Base-by-base conservation (phyloP, 2,113 vertebrate genomes). In the Mastomys coucha region DNA sequence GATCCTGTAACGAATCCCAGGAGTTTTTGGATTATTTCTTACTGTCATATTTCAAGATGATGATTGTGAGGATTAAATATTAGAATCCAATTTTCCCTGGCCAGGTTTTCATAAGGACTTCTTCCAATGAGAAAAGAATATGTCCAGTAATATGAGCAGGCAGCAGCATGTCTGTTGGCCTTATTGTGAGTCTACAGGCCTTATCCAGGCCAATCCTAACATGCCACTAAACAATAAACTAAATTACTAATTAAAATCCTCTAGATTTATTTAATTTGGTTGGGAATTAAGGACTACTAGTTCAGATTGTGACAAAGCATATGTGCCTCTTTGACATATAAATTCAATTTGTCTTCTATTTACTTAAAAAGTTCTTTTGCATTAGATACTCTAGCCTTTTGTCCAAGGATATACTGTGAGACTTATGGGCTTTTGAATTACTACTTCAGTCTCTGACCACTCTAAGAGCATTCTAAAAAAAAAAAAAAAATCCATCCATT, bases 291-390 rank as follows among this genome's bases (percentile, higher is more conserved):
- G 33, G 33, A 76, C 88, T 12, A 5, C 24, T 51, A 26, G 10
- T 24, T 80, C 76, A 60, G 88, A 89, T 82, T 94, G 69, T 90
- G 45, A 11, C 60, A n/a, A 75, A 69, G 22, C 22, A n/a, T 26
- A 80, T 70, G 51, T 89, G 5, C 67, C 65, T 45, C 24, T 77
- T 75, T 72, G 72, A 69, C 70, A 17, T 85, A 76, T 82, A 31
- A 94, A 89, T 19, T 81, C n/a, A 89, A 78, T 49, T 92, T 86
- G 63, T 28, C 81, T 89, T 69, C 45, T 33, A 67, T 9, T 65
- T 67, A 86, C 10, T 49, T 86, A 45, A 86, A 67, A 86, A 45
- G 9, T 49, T 67, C 2, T 14, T 69, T 69, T 87, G 1, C 67
- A 6, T 19, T 7, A 73, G 80, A 72, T 69, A 87, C 8, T 56